phyloP scores from a whole-genome alignment of 2,113 vertebrate genomes.

The Pollimyrus isidori region DNA sequence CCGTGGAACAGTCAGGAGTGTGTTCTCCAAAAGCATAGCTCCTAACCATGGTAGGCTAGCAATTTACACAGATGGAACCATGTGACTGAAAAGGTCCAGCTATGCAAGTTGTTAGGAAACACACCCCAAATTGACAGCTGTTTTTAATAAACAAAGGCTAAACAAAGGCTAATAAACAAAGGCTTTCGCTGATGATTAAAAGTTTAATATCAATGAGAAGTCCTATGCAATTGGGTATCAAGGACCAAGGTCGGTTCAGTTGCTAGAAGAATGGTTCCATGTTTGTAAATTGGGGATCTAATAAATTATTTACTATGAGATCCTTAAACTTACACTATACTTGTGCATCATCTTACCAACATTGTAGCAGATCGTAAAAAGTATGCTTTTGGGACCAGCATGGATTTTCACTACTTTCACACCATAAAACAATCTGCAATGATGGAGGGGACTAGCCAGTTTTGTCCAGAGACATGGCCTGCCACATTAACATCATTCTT shows the following conservation, averaged over 20 bases:
- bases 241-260: not conserved
- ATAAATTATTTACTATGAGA: not conserved
- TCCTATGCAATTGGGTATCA: not conserved
- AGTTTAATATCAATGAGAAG: not conserved
- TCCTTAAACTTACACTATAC: not conserved
- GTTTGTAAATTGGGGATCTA: not conserved
- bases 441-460: not conserved
- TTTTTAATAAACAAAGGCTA: not conserved
- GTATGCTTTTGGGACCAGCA: not conserved
- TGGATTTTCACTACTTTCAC: not conserved
- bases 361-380: not conserved
- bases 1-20: not conserved
- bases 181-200: not conserved
- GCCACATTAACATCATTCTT: not conserved
- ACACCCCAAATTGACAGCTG: not conserved
- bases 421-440: not conserved
- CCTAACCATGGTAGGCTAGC: not conserved
- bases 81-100: not conserved
- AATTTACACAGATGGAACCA: not conserved
- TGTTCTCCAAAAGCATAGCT: not conserved
- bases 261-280: not conserved
- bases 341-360: not conserved
- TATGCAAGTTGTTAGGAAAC: not conserved
- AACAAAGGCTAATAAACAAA: too few species aligned
- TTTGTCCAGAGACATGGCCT: not conserved